Conservation (phyloP, 2,888 invertebrate species). For the Synergus itoensis region DNA sequence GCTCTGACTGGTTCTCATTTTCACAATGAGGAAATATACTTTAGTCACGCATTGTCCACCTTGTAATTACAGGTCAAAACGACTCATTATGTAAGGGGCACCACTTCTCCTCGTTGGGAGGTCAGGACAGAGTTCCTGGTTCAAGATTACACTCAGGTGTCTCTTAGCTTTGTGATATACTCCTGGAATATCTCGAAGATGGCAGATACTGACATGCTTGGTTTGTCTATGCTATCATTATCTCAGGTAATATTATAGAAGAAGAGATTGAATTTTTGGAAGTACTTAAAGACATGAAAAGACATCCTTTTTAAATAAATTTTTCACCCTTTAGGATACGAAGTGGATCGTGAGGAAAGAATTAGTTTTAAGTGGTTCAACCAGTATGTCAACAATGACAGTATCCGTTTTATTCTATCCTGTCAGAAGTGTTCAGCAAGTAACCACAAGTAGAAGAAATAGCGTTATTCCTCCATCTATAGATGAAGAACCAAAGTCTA, state of each 20-base stretch:
- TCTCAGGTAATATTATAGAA: slow-evolving; percentile 71
- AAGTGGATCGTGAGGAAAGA: slow-evolving; percentile 70
- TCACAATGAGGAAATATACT: slow-evolving; percentile 25
- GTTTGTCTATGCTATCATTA: slow-evolving; percentile 77
- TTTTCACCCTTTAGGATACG: slow-evolving; percentile 55
- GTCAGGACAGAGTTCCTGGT: slow-evolving; percentile 79
- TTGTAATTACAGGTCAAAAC: slow-evolving; percentile 77
- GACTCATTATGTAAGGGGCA: slow-evolving; percentile 78
- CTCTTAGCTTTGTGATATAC: slow-evolving; percentile 79
- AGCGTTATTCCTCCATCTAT: slow-evolving; percentile 62
- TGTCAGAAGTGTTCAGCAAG: slow-evolving; percentile 72
- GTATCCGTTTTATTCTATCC: slow-evolving; percentile 79
- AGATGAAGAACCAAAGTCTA: slow-evolving; percentile 72
- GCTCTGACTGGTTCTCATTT: slow-evolving; percentile 19
- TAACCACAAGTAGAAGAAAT: slow-evolving; percentile 65
- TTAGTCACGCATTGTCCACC: slow-evolving; percentile 23
- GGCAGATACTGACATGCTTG: slow-evolving; percentile 79
- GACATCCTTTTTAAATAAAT: slow-evolving; percentile 8
- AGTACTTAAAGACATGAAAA: background rate
- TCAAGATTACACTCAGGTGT: slow-evolving; percentile 78
- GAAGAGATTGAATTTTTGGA: too few species aligned
- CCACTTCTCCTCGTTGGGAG: slow-evolving; percentile 79
- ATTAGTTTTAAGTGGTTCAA: slow-evolving; percentile 71
- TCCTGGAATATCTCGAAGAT: slow-evolving; percentile 79
- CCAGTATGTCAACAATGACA: slow-evolving; percentile 72